Evolutionary conservation across 2,888 invertebrate species (phyloP), one percentile per base, ranked within the genome.

Genomic region (Spicauda simplicius): DNA sequence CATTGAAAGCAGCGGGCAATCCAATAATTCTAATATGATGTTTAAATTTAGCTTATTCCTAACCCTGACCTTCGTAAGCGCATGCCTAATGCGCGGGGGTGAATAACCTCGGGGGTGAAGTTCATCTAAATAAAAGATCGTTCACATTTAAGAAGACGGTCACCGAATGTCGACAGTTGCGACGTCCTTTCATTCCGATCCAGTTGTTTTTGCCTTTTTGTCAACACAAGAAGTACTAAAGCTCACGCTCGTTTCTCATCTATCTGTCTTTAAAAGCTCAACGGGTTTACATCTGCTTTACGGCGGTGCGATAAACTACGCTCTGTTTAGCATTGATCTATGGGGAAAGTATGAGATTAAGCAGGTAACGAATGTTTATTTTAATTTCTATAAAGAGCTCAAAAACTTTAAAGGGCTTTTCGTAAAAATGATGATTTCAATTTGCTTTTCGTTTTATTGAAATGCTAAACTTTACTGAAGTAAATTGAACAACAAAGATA

Each of bases 61-160:
- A 90, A 89, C 90, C 90, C 86, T 91, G 92, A 92, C 91, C 91
- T 91, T 90, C 80, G 77, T 79, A 80, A 81, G 78, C 81, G 79
- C 80, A 78, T 78, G 77, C 72, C 76, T 74, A 78, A 77, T 76
- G 76, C 73, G 75, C 80, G 79, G 77, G 87, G 90, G 85, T 91
- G 83, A 89, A 87, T 80, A 83, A 90, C 90, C 91, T 80, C 80
- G 77, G 81, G 90, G 90, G 89, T 89, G 86, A 77, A 83, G 80
- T 78, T 84, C 84, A 78, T 88, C 86, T 89, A 90, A 91, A 91
- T 91, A 90, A 89, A 87, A 91, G 84, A 85, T 79, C 83, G 85
- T 84, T 66, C 85, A 84, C 80, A 84, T 81, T 79, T 80, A 79
- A 73, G 76, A 79, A 79, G 79, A 77, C 81, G 80, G 82, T 78